Conservation (phyloP, 2,113 vertebrate genomes). For the Trachemys scripta region DNA sequence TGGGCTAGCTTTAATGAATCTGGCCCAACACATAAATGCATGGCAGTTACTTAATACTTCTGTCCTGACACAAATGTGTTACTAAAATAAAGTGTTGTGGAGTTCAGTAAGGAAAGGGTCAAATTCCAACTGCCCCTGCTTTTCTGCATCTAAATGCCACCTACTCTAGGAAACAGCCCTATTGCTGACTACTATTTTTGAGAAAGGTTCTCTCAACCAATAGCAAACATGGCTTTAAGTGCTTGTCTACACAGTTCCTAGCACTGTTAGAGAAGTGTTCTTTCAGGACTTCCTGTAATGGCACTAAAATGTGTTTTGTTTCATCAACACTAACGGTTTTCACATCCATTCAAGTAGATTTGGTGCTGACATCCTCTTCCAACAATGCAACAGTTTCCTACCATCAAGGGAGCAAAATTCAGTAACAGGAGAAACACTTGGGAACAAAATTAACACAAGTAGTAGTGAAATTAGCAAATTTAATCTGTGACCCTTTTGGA, state of each 20-base stretch:
- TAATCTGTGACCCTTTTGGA: accelerated
- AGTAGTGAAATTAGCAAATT: neutral
- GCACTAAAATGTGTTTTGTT: slow-evolving; percentile 7
- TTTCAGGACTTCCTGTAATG: neutral
- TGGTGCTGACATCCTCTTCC: neutral
- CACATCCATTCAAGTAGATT: neutral
- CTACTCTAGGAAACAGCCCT: neutral
- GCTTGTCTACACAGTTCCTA: neutral
- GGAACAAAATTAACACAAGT: neutral
- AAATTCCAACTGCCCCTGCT: neutral
- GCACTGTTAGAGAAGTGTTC: neutral
- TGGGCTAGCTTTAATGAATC: neutral
- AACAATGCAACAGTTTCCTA: slow-evolving; percentile 15
- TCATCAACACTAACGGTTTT: neutral
- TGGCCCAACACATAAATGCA: neutral
- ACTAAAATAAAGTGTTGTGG: neutral
- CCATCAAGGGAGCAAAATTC: neutral
- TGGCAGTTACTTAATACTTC: neutral
- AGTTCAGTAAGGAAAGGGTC: neutral
- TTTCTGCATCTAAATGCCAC: neutral
- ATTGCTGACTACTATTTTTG: neutral
- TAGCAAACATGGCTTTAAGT: neutral
- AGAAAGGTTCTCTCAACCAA: neutral
- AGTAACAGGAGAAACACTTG: neutral
- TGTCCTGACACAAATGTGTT: neutral